Evolutionary conservation across 2,797 vertebrate genomes (phyloP).

Genomic region (Myotis planiceps): DNA sequence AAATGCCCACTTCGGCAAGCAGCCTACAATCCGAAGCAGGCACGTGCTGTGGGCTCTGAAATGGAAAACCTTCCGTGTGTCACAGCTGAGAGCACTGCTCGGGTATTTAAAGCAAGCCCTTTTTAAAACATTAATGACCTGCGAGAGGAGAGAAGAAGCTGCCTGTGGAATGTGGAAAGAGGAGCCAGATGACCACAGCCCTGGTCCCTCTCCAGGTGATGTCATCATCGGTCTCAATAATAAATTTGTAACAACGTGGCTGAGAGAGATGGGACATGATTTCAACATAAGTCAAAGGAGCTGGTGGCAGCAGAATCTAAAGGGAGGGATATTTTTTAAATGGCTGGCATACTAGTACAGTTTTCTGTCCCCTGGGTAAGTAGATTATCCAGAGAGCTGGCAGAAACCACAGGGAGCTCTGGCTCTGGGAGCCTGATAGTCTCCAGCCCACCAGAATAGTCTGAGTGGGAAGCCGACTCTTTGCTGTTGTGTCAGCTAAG

Average conservation of each 20-base stretch:
- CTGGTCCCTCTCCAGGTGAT: constrained; percentile 86
- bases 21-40: constrained; percentile 66
- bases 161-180: constrained; percentile 84
- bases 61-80: constrained; percentile 84
- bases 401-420: constrained; percentile 76
- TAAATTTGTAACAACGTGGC: constrained; percentile 84
- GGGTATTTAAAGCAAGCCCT: constrained; percentile 86
- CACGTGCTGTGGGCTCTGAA: constrained; percentile 69
- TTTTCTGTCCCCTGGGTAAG: constrained; percentile 78
- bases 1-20: constrained; percentile 74
- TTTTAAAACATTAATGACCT: constrained; percentile 89
- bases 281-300: constrained; percentile 79
- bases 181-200: constrained; percentile 84
- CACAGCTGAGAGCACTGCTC: constrained; percentile 81
- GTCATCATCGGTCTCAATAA: constrained; percentile 85
- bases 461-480: neutral
- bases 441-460: constrained; percentile 29
- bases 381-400: constrained; percentile 80
- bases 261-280: constrained; percentile 72
- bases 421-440: constrained; percentile 63
- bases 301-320: constrained; percentile 75
- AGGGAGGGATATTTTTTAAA: constrained; percentile 68
- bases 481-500: neutral
- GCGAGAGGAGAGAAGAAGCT: constrained; percentile 85
- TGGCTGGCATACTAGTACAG: constrained; percentile 61